phyloP scores from a whole-genome alignment of 2,888 invertebrate species.

The Amitus sp. region DNA sequence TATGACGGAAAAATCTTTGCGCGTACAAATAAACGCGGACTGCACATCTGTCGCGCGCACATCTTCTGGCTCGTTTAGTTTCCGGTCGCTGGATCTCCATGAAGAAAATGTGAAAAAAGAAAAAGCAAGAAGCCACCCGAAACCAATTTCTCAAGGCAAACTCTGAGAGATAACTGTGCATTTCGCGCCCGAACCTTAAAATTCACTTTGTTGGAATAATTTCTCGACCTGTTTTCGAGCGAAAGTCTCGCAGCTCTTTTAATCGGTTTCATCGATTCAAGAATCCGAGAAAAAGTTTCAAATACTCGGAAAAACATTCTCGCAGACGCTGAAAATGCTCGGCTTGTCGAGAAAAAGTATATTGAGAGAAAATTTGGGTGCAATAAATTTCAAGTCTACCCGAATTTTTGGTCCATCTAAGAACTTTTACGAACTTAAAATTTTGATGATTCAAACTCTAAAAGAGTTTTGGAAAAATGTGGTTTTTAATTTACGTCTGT shows the following conservation, averaged over 20 bases:
- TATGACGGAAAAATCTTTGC: neutral
- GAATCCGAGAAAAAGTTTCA: neutral
- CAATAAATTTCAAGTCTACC: too few species aligned
- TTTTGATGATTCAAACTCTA: too few species aligned
- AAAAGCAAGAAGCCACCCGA: constrained; percentile 8
- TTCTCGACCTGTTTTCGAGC: constrained; percentile 23
- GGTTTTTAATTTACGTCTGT: too few species aligned
- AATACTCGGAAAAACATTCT: neutral
- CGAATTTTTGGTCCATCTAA: too few species aligned
- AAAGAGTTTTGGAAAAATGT: too few species aligned
- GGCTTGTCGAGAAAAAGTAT: too few species aligned
- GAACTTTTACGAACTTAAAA: too few species aligned
- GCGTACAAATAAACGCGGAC: neutral
- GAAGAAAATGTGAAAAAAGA: constrained; percentile 3
- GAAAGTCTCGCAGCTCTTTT: constrained; percentile 9
- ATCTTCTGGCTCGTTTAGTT: constrained; percentile 2
- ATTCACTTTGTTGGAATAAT: constrained; percentile 32
- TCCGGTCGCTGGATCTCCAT: neutral
- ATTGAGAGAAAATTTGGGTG: too few species aligned
- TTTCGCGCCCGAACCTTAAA: neutral
- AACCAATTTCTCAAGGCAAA: constrained; percentile 24
- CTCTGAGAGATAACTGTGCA: neutral
- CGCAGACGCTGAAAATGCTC: neutral
- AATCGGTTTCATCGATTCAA: too few species aligned
- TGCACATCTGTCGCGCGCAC: neutral